phyloP scores from a whole-genome alignment of 2,797 vertebrate species.

The Meda fulgida region DNA sequence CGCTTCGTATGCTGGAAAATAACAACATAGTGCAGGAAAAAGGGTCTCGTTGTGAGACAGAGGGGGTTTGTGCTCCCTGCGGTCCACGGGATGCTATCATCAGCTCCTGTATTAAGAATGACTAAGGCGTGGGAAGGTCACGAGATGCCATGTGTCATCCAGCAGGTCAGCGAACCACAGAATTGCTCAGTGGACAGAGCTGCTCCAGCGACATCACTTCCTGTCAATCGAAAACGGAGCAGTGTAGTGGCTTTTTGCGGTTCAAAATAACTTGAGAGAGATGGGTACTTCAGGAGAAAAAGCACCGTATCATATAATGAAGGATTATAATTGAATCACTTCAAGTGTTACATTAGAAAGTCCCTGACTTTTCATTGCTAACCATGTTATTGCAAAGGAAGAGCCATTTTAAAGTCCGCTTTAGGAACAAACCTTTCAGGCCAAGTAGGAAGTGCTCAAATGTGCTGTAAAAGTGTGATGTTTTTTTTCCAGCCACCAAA shows the following conservation, averaged over 20 bases:
- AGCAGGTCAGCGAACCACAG: background rate
- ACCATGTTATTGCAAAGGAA: background rate
- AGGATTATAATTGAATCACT: conserved; percentile 10
- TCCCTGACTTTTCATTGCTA: background rate
- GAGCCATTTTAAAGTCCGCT: background rate
- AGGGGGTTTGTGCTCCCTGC: conserved; percentile 15
- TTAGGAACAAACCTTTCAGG: conserved; percentile 24
- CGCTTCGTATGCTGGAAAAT: conserved; percentile 6
- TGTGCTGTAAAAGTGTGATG: background rate
- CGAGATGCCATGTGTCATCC: conserved; percentile 34
- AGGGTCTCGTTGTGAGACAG: conserved; percentile 17
- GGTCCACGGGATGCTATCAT: conserved; percentile 13
- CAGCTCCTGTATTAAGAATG: conserved; percentile 25
- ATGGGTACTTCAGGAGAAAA: background rate
- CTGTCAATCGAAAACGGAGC: background rate
- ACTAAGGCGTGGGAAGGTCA: conserved; percentile 19
- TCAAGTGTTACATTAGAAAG: background rate
- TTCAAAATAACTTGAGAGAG: background rate
- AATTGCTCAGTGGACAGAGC: conserved; percentile 9
- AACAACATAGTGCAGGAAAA: conserved; percentile 15
- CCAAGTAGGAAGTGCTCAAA: background rate
- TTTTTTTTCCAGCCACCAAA: conserved; percentile 3
- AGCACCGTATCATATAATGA: background rate
- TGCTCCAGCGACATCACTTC: conserved; percentile 29
- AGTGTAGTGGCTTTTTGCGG: background rate